Base-by-base conservation (phyloP, 2,797 vertebrate species). In the Garrulus glandarius region DNA sequence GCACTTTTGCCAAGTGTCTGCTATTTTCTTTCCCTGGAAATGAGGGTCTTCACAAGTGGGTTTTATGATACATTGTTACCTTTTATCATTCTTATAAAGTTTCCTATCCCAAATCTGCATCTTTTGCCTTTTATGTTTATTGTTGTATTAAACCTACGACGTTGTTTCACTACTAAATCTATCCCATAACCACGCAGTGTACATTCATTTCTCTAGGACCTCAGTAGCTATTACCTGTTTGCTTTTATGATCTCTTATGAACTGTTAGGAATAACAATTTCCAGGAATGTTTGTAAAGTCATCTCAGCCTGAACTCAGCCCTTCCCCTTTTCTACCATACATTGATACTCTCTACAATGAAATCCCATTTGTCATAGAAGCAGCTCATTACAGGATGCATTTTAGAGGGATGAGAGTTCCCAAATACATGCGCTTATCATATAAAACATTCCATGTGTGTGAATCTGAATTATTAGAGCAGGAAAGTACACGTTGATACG, bases 221-320 rank as follows among this genome's bases (percentile, higher is more conserved):
- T 97, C 87, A 92, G 96, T 32, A 39, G 93, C 67, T 97, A 97
- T 97, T 97, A 97, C 88, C 93, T 94, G 71, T 85, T 95, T 74
- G 78, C 83, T 98, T 97, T 98, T 98, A 97, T 93, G 94, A 97
- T 97, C 91, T 94, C 97, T 95, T 92, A 96, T 83, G 96, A 97
- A 96, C 96, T 96, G 92, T 94, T 90, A 97, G 96, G 91, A 97
- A 96, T 94, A 97, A 94, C 91, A 97, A 97, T 97, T 97, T 97
- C 89, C 94, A 94, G 96, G 5, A 44, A 91, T 95, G 94, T 97
- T 97, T 97, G 93, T 93, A 97, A 98, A 98, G 93, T 49, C 96
- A 92, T 96, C 96, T 96, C 80, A 82, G 93, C 78, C 96, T 82
- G 92, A 96, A 94, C 72, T 85, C 88, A 81, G 92, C 65, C 65